Evolutionary conservation across 2,797 vertebrate genomes (phyloP), one percentile per base, ranked within the genome.

Genomic region (Xenentodon cancila): DNA sequence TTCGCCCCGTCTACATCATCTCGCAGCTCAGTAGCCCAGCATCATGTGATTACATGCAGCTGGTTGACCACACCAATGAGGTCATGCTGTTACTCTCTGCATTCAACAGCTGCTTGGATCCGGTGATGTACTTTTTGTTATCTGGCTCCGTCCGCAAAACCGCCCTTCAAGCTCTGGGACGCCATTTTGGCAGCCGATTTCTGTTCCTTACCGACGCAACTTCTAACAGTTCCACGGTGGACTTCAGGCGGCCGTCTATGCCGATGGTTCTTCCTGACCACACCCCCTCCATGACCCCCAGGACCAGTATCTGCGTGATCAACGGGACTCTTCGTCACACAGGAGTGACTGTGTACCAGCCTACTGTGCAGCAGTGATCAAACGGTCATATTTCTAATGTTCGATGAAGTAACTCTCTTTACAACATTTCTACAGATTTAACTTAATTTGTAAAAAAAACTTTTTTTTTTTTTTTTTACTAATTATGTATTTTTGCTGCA

Each of bases 51-150:
- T 92, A 93, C 91, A 32, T 80, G 53, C 55, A 81, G 4, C 55
- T 92, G 0, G 80, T 95, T 69, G 93, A 97, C 85, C 93, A 76
- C 17, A 93, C 84, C 79, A 99, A 99, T 0, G 97, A 99, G 77
- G 87, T 95, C 17, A 94, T 95, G 91, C 90, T 99, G 25, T 65
- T 97, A 21, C 84, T 98, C 44, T 98, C 96, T 1, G 92, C 96
- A 46, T 93, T 98, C 49, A 99, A 99, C 61, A 97, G 96, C 84
- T 98, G 97, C 59, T 87, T 99, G 85, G 96, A 99, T 77, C 97
- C 97, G 0, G 86, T 97, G 65, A 97, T 99, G 96, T 99, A 97
- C 85, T 98, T 99, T 66, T 78, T 98, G 9, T 84, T 99, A 64
- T 99, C 97, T 1, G 92, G 94, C 32, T 96, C 95, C 0, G 93